phyloP scores from a whole-genome alignment of 2,113 vertebrate species.

The Spermophilus dauricus region DNA sequence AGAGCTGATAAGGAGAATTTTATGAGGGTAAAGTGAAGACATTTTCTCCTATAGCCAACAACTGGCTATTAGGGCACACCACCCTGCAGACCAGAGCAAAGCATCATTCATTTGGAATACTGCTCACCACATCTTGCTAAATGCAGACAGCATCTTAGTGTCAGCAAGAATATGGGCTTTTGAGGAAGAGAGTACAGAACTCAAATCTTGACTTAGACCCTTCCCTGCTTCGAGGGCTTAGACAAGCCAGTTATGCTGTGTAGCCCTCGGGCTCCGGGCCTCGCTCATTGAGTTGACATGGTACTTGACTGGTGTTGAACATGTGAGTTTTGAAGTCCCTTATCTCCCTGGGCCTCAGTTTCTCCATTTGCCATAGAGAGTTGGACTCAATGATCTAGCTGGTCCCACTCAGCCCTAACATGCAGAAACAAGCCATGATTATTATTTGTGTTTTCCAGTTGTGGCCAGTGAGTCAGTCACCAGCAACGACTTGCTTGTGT shows the following conservation, averaged over 20 bases:
- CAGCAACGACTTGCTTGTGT: constrained; percentile 26
- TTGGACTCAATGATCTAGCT: neutral
- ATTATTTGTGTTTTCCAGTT: constrained; percentile 16
- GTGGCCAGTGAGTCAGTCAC: constrained; percentile 30
- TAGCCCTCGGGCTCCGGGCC: neutral
- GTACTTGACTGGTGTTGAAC: neutral
- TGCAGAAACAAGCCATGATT: constrained; percentile 25
- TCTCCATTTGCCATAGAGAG: neutral
- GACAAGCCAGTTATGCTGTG: neutral
- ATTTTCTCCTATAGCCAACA: neutral
- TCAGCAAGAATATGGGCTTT: neutral
- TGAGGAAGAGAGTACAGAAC: neutral
- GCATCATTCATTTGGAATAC: neutral
- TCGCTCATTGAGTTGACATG: neutral
- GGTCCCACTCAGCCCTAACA: neutral
- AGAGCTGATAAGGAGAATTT: neutral
- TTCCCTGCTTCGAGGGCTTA: neutral
- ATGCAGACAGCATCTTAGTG: neutral
- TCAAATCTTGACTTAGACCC: neutral
- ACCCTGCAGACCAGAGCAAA: neutral
- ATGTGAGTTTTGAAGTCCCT: neutral
- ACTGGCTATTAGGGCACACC: neutral
- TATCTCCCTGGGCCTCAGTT: neutral
- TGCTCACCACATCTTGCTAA: neutral
- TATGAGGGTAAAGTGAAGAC: neutral